A percentile compares a stretch with the other conserved stretches of the same genome.
These are phyloP conservation scores for Gavialis gangeticus DNA, from an alignment of 2,113 vertebrate species.

Conservation along the genomic window DNA sequence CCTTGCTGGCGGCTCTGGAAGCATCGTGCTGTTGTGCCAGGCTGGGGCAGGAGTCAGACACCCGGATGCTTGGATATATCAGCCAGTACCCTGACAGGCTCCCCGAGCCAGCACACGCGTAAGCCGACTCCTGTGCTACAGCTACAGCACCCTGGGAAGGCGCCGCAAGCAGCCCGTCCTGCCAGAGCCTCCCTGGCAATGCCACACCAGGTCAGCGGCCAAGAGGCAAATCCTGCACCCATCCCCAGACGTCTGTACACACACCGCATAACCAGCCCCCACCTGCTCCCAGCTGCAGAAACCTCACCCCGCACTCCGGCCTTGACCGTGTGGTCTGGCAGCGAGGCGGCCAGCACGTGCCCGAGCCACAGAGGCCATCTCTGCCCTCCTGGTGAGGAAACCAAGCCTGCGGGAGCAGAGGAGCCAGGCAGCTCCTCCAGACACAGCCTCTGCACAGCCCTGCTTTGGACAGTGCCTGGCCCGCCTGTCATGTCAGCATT, in stretches of 20 bases:
- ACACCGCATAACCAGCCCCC: background rate
- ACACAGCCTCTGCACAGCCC: accelerated
- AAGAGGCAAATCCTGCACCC: accelerated
- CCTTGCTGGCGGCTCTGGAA: no score
- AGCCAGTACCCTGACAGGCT: background rate
- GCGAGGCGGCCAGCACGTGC: background rate
- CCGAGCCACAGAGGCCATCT: accelerated
- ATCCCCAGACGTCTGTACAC: background rate
- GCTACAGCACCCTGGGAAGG: background rate
- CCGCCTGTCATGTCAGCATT: accelerated
- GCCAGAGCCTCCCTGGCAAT: background rate
- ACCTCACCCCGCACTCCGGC: background rate
- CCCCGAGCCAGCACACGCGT: background rate
- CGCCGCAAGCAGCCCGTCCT: accelerated
- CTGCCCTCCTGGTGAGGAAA: background rate
- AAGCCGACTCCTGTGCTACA: background rate
- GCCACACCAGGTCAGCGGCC: background rate
- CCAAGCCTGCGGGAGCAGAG: background rate
- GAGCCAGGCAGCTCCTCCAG: background rate
- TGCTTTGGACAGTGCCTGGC: background rate
- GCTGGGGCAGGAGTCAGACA: no score
- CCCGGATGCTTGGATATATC: no score
- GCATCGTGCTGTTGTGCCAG: no score
- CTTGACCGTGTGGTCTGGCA: background rate
- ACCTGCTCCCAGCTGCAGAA: background rate